phyloP scores from a whole-genome alignment of 2,113 vertebrate species.

The Misgurnus mizolepis region DNA sequence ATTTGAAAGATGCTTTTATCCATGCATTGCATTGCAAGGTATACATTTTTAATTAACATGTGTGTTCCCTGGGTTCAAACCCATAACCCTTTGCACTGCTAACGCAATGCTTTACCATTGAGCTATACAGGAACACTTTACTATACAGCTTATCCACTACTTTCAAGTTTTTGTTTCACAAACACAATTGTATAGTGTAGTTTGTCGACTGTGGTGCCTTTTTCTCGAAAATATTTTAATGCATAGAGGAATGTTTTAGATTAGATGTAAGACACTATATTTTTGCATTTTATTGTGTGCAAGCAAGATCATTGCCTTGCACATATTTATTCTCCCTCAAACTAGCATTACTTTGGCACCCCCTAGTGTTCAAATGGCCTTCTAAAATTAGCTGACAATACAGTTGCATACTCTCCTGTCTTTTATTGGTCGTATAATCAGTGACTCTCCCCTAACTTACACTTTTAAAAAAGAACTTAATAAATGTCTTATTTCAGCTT shows the following conservation, averaged over 20 bases:
- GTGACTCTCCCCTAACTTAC: too few relatives aligned
- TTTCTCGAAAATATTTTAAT: not conserved
- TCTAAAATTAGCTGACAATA: not conserved
- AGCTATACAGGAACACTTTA: not conserved
- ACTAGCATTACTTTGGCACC: slow-evolving; percentile 4
- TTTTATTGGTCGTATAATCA: too few relatives aligned
- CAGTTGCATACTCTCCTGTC: too few relatives aligned
- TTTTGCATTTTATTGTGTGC: not conserved
- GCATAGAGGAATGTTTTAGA: not conserved
- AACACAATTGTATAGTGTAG: too few relatives aligned
- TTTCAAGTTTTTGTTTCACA: not conserved
- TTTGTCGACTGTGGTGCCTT: not conserved
- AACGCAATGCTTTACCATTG: too few relatives aligned
- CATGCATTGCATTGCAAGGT: too few relatives aligned
- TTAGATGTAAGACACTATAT: not conserved
- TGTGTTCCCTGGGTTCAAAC: too few relatives aligned
- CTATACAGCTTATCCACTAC: not conserved
- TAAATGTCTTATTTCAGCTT: too few relatives aligned
- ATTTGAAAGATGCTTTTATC: too few relatives aligned
- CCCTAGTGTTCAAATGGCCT: slow-evolving; percentile 37
- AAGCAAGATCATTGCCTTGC: not conserved
- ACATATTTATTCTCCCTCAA: not conserved
- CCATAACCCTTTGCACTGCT: too few relatives aligned
- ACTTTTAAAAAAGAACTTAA: too few relatives aligned
- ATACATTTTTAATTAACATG: too few relatives aligned